Conservation (phyloP, 2,113 vertebrate species). For the Anguilla rostrata region DNA sequence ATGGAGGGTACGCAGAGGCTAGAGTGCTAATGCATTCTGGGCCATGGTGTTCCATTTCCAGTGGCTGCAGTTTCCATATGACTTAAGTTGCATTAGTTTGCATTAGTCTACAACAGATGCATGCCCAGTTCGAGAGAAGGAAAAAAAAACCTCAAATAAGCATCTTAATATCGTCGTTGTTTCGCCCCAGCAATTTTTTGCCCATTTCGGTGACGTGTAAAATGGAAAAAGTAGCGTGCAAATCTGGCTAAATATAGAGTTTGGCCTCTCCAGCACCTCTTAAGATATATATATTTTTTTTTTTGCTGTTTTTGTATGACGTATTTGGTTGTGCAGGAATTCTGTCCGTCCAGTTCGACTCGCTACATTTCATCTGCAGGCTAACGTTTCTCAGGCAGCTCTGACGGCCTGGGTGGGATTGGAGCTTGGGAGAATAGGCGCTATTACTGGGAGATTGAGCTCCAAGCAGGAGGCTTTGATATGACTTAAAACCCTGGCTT, state of each 20-base stretch:
- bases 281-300: constrained; percentile 7
- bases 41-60: not conserved
- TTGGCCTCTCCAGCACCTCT: constrained; percentile 21
- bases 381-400: constrained; percentile 1
- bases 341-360: not conserved
- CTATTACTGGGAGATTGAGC: not conserved
- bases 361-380: constrained; percentile 9
- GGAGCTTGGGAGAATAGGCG: not conserved
- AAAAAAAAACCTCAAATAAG: not conserved
- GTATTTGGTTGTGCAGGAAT: not conserved
- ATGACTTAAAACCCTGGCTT: constrained; percentile 11
- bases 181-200: not conserved
- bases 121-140: not conserved
- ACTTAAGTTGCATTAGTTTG: not conserved
- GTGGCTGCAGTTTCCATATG: not conserved
- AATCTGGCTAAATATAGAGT: constrained; percentile 1
- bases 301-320: constrained; percentile 1
- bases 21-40: too few relatives aligned
- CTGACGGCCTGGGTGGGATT: constrained; percentile 25
- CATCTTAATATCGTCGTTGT: not conserved
- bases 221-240: not conserved
- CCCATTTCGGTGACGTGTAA: not conserved
- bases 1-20: not conserved
- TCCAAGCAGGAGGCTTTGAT: not conserved
- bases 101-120: constrained; percentile 7